Conservation (phyloP, 2,113 vertebrate genomes). For the Neolamprologus ventralis region DNA sequence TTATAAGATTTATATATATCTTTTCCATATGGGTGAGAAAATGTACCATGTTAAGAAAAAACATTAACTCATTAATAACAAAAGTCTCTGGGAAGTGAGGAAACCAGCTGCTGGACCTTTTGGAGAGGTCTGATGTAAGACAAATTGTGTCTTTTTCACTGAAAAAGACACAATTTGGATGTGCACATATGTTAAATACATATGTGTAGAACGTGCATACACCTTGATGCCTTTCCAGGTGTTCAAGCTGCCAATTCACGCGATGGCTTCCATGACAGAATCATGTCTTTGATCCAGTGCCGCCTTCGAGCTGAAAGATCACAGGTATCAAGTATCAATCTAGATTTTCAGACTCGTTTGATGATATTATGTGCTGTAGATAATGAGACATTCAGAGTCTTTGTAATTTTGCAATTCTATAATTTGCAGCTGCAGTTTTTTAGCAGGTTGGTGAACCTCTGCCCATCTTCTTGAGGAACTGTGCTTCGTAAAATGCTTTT, state of each 20-base stretch:
- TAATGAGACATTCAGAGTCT: background rate
- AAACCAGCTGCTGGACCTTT: background rate
- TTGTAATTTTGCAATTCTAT: background rate
- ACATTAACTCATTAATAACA: background rate
- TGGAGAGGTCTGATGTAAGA: background rate
- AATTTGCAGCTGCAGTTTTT: background rate
- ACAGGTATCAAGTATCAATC: background rate
- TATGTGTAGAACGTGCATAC: accelerated
- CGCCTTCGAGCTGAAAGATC: background rate
- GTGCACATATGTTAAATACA: background rate
- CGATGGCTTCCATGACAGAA: background rate
- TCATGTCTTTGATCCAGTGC: background rate
- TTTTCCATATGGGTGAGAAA: background rate
- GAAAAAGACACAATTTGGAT: background rate
- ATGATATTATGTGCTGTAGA: background rate
- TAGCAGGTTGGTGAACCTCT: background rate
- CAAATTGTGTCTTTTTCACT: background rate
- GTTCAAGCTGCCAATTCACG: accelerated
- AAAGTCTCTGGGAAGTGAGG: background rate
- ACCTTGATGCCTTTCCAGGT: background rate
- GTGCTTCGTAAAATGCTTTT: background rate
- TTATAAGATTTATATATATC: too few species aligned
- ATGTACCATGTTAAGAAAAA: background rate
- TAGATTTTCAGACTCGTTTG: background rate
- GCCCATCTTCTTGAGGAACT: background rate